Evolutionary conservation across 2,113 vertebrate species (phyloP), one percentile per base, ranked within the genome.

Genomic region (Pangasianodon gigas): DNA sequence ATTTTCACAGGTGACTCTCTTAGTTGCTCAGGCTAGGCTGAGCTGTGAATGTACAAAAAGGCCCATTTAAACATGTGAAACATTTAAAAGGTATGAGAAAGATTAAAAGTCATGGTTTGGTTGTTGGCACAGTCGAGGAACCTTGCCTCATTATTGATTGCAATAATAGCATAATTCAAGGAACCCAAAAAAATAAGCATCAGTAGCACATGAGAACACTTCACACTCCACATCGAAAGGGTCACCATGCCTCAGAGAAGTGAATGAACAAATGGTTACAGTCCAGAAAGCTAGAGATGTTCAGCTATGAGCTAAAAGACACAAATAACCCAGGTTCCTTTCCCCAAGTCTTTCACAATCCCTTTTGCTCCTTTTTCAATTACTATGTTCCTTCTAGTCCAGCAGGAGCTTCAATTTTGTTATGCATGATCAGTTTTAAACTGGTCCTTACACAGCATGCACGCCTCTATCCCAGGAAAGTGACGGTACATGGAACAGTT

Each of bases 111-210:
- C 21, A 92, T 92, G 84, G 93, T 94, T 94, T 93, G 90, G 90
- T 90, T 87, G 92, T 94, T 95, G 94, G 94, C 95, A 95, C 94
- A 93, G 87, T 91, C 89, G 85, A 80, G 89, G 90, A 91, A 65
- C 91, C 44, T 67, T 2, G 89, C 86, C 89, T 86, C 81, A 1
- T 52, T 82, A 65, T 65, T 86, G 67, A 85, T 83, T 8, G 90
- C 81, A 52, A 54, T 54, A 79, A 87, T 89, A 37, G 90, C 92
- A 93, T 88, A 77, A 92, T 58, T 85, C 89, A 51, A 92, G 92
- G 91, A 91, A 92, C 92, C 90, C 74, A 87, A 48, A 83, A 46
- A 92, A 91, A 92, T 88, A 74, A 91, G 91, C 87, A 8, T 92
- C 87, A 91, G 88, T 90, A 91, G 90, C 77, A 91, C 88, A 93